Percentiles rank a stretch among this genome's conserved stretches.
phyloP scores from a whole-genome alignment of 2,888 invertebrate genomes.

The Cataglyphis livida region DNA sequence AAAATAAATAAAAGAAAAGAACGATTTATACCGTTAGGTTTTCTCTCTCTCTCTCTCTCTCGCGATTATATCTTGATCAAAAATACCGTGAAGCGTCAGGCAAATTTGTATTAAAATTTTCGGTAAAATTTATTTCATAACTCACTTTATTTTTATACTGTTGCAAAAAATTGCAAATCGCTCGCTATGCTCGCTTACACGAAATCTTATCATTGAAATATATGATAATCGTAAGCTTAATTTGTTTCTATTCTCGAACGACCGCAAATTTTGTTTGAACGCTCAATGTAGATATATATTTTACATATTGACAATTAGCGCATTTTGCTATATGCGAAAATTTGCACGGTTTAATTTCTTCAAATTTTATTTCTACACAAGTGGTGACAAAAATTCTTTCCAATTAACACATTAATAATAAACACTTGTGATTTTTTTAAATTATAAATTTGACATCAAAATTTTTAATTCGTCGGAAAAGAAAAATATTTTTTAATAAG shows the following conservation, averaged over 20 bases:
- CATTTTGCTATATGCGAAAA: not conserved
- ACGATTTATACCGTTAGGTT: not conserved
- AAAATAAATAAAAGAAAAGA: not conserved
- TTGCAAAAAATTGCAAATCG: not conserved
- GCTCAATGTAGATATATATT: not conserved
- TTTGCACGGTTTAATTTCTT: not conserved
- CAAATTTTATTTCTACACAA: no score
- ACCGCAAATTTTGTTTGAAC: not conserved
- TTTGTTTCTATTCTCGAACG: not conserved
- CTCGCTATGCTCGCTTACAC: not conserved
- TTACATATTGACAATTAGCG: not conserved
- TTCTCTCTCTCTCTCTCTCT: no score
- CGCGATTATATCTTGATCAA: not conserved
- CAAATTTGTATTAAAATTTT: not conserved
- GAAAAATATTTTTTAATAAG: no score
- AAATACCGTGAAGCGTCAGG: not conserved
- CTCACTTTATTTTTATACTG: not conserved
- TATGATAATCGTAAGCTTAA: not conserved
- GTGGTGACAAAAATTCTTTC: no score
- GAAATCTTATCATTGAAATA: not conserved
- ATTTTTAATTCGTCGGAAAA: no score
- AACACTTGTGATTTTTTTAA: no score
- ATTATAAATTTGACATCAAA: no score
- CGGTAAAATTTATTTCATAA: not conserved
- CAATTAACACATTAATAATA: no score